Base-by-base conservation (phyloP, 1,140 invertebrate genomes). In the Druon quercuslanigerum region DNA sequence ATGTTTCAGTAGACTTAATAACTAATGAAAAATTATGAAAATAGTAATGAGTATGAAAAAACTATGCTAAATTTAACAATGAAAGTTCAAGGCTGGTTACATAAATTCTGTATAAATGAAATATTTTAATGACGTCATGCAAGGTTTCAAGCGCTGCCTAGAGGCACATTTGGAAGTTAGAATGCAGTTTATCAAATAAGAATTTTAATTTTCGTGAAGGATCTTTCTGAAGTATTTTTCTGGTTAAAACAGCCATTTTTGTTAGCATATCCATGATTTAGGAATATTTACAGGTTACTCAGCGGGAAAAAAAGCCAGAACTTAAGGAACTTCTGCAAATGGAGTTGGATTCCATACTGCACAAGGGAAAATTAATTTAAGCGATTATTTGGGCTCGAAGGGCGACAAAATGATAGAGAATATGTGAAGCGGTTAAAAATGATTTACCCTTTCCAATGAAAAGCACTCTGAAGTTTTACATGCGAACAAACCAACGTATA, bases 371-470 rank as follows among this genome's bases (percentile, higher is more conserved):
- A 40, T 33, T n/a, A 66, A 40, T 46, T 16, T 66, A 40, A 25
- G 57, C 11, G 16, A 66, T 66, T 66, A 40, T 16, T 33, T 40
- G 5, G 13, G 16, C 1, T 66, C 1, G 14, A 66, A 66, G 16
- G 60, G 5, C 46, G 33, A 46, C 46, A 40, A 66, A 40, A 33
- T 14, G 14, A 40, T 14, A 40, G 25, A n/a, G 5, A 66, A 7
- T n/a, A 66, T 46, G 13, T 40, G 46, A 66, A 66, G n/a, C 33
- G 66, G 76, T 52, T 25, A 11, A 80, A 57, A 73, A 60, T 12
- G 16, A 72, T 74, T 79, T 81, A 81, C 83, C 78, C 79, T 52
- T 75, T 77, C 72, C 74, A 79, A 80, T 83, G 82, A 86, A 85
- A 83, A 78, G 74, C 77, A 82, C 71, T 78, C 51, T 73, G 73